Base-by-base conservation (phyloP, 1,140 invertebrate species). In the Hylaeus anthracinus region DNA sequence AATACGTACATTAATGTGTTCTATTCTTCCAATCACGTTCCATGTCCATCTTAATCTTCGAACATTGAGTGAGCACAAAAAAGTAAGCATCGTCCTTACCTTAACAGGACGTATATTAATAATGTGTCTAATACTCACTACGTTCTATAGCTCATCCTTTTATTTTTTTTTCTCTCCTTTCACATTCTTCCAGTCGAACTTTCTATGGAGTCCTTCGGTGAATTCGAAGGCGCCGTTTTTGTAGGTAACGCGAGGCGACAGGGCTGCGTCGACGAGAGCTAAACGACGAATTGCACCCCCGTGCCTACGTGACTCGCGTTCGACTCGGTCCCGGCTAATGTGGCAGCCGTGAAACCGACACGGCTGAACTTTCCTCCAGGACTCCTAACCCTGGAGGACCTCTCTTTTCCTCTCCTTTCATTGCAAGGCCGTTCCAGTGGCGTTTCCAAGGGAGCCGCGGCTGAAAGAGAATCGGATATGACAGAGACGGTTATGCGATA, bases 211-310 rank as follows among this genome's bases (percentile, higher is more conserved):
- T 63, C 8, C 5, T n/a, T 10, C 56, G 39, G 37, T 45, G 51
- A n/a, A 26, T 26, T 26, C 72, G 9, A 9, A 26, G 8, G 6
- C n/a, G 65, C 56, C 56, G 71, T 1, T 37, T 58, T 14, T 45
- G 72, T 61, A 72, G 56, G 61, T 81, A 81, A 78, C 55, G 51
- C 71, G 55, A 73, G 63, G 58, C 72, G 82, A 85, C 60, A 73
- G 72, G 61, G 55, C 67, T 69, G 58, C 71, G 74, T 86, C 83
- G 80, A 79, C 75, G 84, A 79, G 83, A 86, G 80, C 80, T 86
- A 86, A 86, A 86, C 85, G 85, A 86, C 84, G 85, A 86, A 86
- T 86, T 79, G 81, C 80, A 78, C 53, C 81, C 61, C 37, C 61
- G 15, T 26, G 76, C 26, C 63, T 79, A 86, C 85, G 85, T 86